Evolutionary conservation across 2,888 invertebrate genomes (phyloP).

Genomic region (Glyphotaelius pellucidus): DNA sequence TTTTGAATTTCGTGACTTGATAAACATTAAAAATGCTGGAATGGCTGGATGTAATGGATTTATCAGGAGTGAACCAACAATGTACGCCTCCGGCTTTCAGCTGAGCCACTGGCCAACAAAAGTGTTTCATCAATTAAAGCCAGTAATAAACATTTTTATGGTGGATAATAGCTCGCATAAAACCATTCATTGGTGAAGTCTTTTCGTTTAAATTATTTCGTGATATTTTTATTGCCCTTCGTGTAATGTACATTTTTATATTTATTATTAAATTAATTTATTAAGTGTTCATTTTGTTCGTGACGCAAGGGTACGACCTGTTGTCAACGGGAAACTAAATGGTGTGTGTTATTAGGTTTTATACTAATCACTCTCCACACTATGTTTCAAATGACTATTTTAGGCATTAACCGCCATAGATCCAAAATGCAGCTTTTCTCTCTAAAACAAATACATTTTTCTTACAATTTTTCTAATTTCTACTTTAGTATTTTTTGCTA

Average conservation of each 20-base stretch:
- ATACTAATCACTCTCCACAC: too few species aligned
- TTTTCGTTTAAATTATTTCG: not conserved
- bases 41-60: not conserved
- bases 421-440: too few species aligned
- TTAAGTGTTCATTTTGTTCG: too few species aligned
- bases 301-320: too few species aligned
- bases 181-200: not conserved
- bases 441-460: too few species aligned
- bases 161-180: not conserved
- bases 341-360: too few species aligned
- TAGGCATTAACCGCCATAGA: too few species aligned
- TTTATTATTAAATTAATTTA: too few species aligned
- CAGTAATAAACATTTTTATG: not conserved
- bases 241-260: not conserved
- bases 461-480: too few species aligned
- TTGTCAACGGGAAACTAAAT: too few species aligned
- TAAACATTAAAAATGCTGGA: not conserved
- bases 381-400: too few species aligned
- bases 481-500: too few species aligned
- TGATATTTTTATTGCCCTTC: not conserved
- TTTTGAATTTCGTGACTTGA: conserved; percentile 25
- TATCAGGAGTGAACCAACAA: not conserved
- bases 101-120: not conserved
- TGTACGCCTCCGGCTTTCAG: not conserved
- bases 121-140: not conserved